phyloP scores from a whole-genome alignment of 64 coral and sea anemone species.

The Stylophora pistillata region DNA sequence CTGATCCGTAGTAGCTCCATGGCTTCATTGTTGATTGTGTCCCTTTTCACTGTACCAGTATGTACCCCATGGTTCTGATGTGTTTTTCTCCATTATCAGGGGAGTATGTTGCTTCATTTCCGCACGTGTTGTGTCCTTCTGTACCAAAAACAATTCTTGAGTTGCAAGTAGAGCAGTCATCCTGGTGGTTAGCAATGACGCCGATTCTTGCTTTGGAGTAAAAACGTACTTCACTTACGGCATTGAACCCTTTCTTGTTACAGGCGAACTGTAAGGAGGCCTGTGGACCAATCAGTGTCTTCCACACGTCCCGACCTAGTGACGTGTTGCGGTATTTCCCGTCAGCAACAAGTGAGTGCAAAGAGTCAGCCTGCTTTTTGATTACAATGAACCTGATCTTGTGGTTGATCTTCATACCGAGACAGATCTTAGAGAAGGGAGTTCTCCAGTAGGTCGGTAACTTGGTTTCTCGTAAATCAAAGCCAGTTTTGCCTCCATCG shows the following conservation, averaged over 20 bases:
- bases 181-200: conserved; percentile 40
- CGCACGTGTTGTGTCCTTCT: neutral
- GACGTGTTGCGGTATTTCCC: neutral
- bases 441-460: conserved; percentile 64
- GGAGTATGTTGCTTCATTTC: neutral
- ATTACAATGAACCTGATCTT: conserved; percentile 21
- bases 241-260: conserved; percentile 67
- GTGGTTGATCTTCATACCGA: conserved; percentile 52
- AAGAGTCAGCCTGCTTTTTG: neutral
- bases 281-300: conserved; percentile 26
- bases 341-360: conserved; percentile 34
- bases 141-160: conserved; percentile 47
- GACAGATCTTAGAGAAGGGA: conserved; percentile 66
- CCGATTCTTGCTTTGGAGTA: conserved; percentile 17
- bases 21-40: too few species aligned
- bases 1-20: too few species aligned
- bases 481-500: conserved; percentile 49
- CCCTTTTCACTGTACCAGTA: conserved; percentile 16
- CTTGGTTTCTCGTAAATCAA: conserved; percentile 68
- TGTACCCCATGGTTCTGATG: conserved; percentile 35
- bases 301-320: conserved; percentile 17
- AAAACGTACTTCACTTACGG: too few species aligned
- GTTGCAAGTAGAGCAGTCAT: conserved; percentile 34
- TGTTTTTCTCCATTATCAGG: neutral
- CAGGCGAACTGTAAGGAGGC: conserved; percentile 44